Evolutionary conservation across 2,888 invertebrate genomes (phyloP).

Genomic region (Anthrax anthrax): DNA sequence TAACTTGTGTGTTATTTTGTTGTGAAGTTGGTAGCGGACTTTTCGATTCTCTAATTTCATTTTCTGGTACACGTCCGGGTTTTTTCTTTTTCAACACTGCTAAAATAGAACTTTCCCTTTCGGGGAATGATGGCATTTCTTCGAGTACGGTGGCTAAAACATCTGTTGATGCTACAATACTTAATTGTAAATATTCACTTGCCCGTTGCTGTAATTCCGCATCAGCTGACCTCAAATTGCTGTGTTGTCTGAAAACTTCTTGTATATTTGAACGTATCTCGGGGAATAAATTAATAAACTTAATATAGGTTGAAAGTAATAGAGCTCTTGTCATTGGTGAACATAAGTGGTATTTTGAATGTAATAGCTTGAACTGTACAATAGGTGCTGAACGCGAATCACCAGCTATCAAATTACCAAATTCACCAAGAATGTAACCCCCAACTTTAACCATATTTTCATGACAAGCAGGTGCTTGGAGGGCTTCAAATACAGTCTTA

Average conservation of each 20-base stretch:
- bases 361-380: slow-evolving; percentile 94
- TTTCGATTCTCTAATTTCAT: slow-evolving; percentile 67
- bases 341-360: slow-evolving; percentile 98
- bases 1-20: slow-evolving; percentile 36
- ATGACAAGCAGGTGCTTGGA: slow-evolving; percentile 98
- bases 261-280: slow-evolving; percentile 94
- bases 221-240: slow-evolving; percentile 92
- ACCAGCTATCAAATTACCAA: slow-evolving; percentile 98
- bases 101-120: slow-evolving; percentile 92
- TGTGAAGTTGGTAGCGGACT: slow-evolving; percentile 44
- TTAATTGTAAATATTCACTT: slow-evolving; percentile 92
- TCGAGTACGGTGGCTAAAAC: slow-evolving; percentile 95
- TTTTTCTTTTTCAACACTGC: slow-evolving; percentile 98
- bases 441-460: slow-evolving; percentile 99
- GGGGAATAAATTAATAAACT: slow-evolving; percentile 97
- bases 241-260: slow-evolving; percentile 86
- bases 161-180: slow-evolving; percentile 91
- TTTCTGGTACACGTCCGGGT: slow-evolving; percentile 85
- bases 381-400: slow-evolving; percentile 93
- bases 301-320: slow-evolving; percentile 93
- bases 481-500: slow-evolving; percentile 97
- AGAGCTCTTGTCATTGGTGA: slow-evolving; percentile 94
- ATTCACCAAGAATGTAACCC: slow-evolving; percentile 97
- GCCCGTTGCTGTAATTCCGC: slow-evolving; percentile 97
- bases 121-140: slow-evolving; percentile 99